Percentiles rank a stretch among this genome's conserved stretches.
Evolutionary conservation across 2,888 invertebrate species (phyloP).

Genomic region (Siphlonurus alternatus): DNA sequence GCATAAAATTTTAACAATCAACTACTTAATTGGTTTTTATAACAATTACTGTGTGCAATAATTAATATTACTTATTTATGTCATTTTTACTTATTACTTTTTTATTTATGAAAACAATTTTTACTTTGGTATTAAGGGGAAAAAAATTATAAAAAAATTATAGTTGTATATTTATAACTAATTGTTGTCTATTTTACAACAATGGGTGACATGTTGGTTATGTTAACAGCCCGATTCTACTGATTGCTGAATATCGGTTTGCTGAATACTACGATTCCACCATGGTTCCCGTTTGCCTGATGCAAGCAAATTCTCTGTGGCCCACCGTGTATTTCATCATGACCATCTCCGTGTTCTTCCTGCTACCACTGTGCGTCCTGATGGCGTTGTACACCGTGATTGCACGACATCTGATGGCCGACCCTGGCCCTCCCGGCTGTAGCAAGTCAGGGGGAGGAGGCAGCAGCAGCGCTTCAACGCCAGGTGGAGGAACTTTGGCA

Average conservation of each 20-base stretch:
- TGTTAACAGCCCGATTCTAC: slow-evolving; percentile 62
- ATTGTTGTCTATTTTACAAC: neutral
- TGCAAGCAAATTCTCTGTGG: slow-evolving; percentile 62
- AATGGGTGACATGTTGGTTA: slow-evolving; percentile 12
- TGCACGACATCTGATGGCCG: slow-evolving; percentile 67
- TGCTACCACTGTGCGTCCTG: slow-evolving; percentile 63
- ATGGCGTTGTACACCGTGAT: slow-evolving; percentile 71
- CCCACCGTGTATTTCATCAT: slow-evolving; percentile 62
- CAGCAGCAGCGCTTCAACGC: neutral
- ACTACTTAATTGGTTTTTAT: too few relatives aligned
- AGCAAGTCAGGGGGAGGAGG: slow-evolving; percentile 10
- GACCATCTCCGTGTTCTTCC: slow-evolving; percentile 69
- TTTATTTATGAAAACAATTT: too few relatives aligned
- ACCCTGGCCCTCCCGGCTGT: slow-evolving; percentile 44
- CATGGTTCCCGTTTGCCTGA: slow-evolving; percentile 59
- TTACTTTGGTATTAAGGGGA: too few relatives aligned
- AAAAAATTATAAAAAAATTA: too few relatives aligned
- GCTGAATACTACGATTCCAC: slow-evolving; percentile 55
- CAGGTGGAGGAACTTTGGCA: neutral
- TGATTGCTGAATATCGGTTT: slow-evolving; percentile 55
- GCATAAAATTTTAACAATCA: too few relatives aligned
- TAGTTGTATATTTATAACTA: too few relatives aligned
- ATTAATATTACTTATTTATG: too few relatives aligned
- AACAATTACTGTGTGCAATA: too few relatives aligned
- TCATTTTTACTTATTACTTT: too few relatives aligned